Evolutionary conservation across 2,797 vertebrate genomes (phyloP), one percentile per base, ranked within the genome.

Genomic region (Pipistrellus pygmaeus): DNA sequence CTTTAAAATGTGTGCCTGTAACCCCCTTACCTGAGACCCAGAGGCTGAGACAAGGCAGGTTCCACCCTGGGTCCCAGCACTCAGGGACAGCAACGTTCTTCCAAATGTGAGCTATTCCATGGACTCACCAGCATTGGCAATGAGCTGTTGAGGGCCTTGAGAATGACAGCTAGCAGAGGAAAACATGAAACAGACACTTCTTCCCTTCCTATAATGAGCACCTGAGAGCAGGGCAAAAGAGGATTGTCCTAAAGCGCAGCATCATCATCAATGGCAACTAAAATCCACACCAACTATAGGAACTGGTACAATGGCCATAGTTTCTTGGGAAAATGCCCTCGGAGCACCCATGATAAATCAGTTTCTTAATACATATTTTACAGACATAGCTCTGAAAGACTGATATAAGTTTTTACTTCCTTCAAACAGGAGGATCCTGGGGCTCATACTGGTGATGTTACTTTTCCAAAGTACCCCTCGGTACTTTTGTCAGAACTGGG

Each of bases 281-380:
- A 91, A 80, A 32, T 23, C 13, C 38, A 35, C 41, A 18, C 21
- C 46, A 13, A 3, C 9, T 11, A 23, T 3, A 5, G 27, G 3
- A 60, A 13, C 27, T 9, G 18, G 18, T 41, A 8, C 51, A 21
- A 6, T 0, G 17, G 35, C 25, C 55, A 12, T 5, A 77, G 48
- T 55, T 4, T 32, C 20, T 25, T 8, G 12, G 48, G n/a, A 15
- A 76, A 53, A 53, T 21, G 21, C 73, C 20, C 48, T 32, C 0
- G 0, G 64, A 72, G 11, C 27, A 62, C 5, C 3, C 9, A 25
- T 15, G 23, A 25, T 21, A 8, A 2, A 1, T 41, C 27, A 1
- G 27, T 20, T 27, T 44, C 32, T 80, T 41, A 72, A n/a, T 8
- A 13, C 8, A 20, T 46, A 17, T 80, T 88, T 95, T 77, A 25